Evolutionary conservation across 2,113 vertebrate species (phyloP), one percentile per base, ranked within the genome.

Genomic region (Saimiri boliviensis): DNA sequence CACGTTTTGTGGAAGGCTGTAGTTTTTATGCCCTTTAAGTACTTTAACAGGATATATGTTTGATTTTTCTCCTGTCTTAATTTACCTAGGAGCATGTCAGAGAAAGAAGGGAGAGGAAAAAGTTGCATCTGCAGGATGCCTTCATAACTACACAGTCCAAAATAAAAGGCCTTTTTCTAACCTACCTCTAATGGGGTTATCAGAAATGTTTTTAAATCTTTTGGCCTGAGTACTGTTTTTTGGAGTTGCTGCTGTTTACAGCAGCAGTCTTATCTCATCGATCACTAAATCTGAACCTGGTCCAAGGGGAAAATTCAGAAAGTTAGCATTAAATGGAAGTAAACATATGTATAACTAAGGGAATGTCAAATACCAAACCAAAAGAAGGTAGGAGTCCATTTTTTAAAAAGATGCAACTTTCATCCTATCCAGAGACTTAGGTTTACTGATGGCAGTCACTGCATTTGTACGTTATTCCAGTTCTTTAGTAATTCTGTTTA

Each of bases 141-240:
- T 56, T 56, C 86, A 42, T 88, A 87, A 97, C 91, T 76, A 93
- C 97, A 96, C 49, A 95, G 60, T 89, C 96, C 91, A 96, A 85
- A 97, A 97, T 89, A 92, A 73, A 81, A 97, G 97, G 96, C 96
- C 97, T 98, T 98, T 97, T 54, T 97, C 98, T 97, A 96, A 95
- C 97, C 98, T 99, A 98, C 98, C 98, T 99, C 98, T 96, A 73
- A 95, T 89, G 60, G 76, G 52, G 42, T 84, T 83, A 42, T 97
- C 97, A 93, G 97, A 97, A 94, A 93, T 56, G 82, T 96, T 97
- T 95, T 97, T 91, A 79, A 0, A 89, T 94, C 97, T 91, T 16
- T 12, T 91, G 70, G 97, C 93, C 83, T 82, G 87, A 93, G 95
- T 88, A 68, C 68, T 93, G 93, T 92, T 94, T 83, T 95, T 88